A percentile compares a stretch with the other conserved stretches of the same genome.
These are phyloP conservation scores for Panorpa germanica DNA, from an alignment of 2,888 invertebrate species.

Conservation along the genomic window DNA sequence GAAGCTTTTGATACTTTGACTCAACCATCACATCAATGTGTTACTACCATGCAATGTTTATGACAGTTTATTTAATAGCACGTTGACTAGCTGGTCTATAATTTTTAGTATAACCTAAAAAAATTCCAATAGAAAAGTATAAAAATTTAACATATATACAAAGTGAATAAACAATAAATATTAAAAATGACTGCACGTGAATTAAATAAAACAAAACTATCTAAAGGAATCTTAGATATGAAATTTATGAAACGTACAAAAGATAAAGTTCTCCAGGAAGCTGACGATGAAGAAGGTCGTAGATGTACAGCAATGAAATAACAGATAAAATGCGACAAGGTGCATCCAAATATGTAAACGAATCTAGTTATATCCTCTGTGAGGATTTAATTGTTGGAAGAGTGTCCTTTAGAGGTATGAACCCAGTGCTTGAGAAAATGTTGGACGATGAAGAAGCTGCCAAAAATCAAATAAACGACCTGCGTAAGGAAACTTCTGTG, in stretches of 20 bases:
- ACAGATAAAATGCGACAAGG: conserved; percentile 52
- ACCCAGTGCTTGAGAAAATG: conserved; percentile 73
- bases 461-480: no score
- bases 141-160: no score
- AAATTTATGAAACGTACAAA: conserved; percentile 60
- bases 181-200: no score
- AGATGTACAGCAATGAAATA: conserved; percentile 52
- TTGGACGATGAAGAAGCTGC: conserved; percentile 48
- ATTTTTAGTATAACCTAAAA: no score
- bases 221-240: conserved; percentile 64
- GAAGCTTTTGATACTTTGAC: no score
- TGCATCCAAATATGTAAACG: conserved; percentile 42
- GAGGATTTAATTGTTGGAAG: conserved; percentile 68
- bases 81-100: no score
- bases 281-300: conserved; percentile 38
- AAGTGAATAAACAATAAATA: no score
- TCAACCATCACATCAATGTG: no score
- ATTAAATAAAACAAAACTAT: conserved; percentile 39
- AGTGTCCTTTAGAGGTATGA: conserved; percentile 82
- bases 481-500: no score
- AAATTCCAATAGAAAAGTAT: no score
- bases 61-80: no score
- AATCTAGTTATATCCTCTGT: conserved; percentile 58
- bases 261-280: conserved; percentile 45
- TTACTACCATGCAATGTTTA: no score